Evolutionary conservation across 2,113 vertebrate genomes (phyloP).

Genomic region (Oryzias curvinotus): DNA sequence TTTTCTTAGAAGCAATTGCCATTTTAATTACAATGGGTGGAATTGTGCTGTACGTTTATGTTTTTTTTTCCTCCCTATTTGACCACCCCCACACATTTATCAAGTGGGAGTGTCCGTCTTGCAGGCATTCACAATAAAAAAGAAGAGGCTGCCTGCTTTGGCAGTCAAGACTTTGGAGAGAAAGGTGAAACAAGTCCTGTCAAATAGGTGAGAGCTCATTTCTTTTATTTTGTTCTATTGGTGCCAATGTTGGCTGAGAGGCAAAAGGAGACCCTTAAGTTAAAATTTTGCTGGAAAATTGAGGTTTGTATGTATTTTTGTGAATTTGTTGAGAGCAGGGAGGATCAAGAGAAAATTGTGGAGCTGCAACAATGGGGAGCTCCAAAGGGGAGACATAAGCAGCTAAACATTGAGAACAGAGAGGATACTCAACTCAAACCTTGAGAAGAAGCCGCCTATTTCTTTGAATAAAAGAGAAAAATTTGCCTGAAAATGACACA

Average conservation of each 20-base stretch:
- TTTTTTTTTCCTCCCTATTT: conserved; percentile 44
- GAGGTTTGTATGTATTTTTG: conserved; percentile 56
- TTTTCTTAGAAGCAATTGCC: conserved; percentile 3
- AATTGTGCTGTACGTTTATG: conserved; percentile 37
- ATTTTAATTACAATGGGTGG: conserved; percentile 33
- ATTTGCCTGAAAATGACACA: too few species aligned
- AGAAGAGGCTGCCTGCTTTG: conserved; percentile 63
- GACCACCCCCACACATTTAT: conserved; percentile 73
- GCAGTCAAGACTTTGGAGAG: conserved; percentile 65
- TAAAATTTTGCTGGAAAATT: conserved; percentile 29
- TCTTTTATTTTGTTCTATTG: conserved; percentile 17
- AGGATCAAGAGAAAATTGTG: conserved; percentile 57
- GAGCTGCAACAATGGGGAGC: conserved; percentile 66
- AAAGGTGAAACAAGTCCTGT: conserved; percentile 9
- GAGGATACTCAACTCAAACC: too few species aligned
- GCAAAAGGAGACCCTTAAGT: conserved; percentile 16
- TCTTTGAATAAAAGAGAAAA: too few species aligned
- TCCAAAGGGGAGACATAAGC: conserved; percentile 80
- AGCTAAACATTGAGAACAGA: conserved; percentile 21
- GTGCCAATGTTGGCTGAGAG: conserved; percentile 35
- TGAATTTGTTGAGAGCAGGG: conserved; percentile 46
- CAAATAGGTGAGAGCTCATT: conserved; percentile 71
- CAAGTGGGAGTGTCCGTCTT: conserved; percentile 80
- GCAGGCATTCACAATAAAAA: conserved; percentile 85
- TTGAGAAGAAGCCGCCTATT: too few species aligned